A percentile compares a stretch with the other conserved stretches of the same genome.
phyloP scores from a whole-genome alignment of 1,140 invertebrate species.

The Camponotus floridanus region DNA sequence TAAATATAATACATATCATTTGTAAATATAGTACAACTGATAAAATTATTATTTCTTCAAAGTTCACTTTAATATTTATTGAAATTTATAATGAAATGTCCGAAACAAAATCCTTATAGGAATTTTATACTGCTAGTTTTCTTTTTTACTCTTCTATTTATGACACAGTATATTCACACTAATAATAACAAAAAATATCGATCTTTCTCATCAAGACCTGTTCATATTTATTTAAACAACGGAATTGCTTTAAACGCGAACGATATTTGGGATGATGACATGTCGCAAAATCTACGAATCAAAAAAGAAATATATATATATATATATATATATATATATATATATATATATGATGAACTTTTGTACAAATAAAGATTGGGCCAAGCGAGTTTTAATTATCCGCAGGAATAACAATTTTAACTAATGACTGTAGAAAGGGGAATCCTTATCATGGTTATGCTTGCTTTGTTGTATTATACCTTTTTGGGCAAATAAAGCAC shows the following conservation, averaged over 20 bases:
- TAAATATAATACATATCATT: too few species aligned
- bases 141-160: constrained; percentile 24
- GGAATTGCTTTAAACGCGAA: constrained; percentile 46
- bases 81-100: too few species aligned
- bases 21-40: too few species aligned
- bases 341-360: constrained; percentile 44
- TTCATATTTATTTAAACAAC: constrained; percentile 31
- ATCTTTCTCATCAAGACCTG: constrained; percentile 11
- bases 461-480: constrained; percentile 60
- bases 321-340: constrained; percentile 62
- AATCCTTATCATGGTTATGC: constrained; percentile 16
- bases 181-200: constrained; percentile 59
- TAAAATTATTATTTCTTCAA: too few species aligned
- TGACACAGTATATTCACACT: constrained; percentile 38
- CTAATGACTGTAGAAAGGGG: constrained; percentile 62
- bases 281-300: constrained; percentile 73
- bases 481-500: constrained; percentile 90
- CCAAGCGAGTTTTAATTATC: constrained; percentile 66
- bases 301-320: constrained; percentile 77
- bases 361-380: constrained; percentile 64
- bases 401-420: constrained; percentile 57
- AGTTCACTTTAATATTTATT: too few species aligned
- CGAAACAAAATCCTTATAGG: neutral
- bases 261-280: constrained; percentile 57
- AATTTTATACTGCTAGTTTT: constrained; percentile 13